Evolutionary conservation across 2,888 invertebrate genomes (phyloP).

Genomic region (Galerucella calmariensis): DNA sequence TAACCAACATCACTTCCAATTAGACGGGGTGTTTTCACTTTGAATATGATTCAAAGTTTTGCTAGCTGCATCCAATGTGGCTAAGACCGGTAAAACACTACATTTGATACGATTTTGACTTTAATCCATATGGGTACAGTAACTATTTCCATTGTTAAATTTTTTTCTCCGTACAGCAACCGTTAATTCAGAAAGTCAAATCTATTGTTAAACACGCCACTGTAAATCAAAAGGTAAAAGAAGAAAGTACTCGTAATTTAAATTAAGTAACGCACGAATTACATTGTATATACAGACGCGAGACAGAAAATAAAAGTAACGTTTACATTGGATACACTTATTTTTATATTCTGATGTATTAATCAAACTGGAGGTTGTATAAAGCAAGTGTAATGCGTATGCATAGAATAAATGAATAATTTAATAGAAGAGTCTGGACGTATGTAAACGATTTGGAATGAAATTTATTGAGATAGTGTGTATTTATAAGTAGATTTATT

Average conservation of each 20-base stretch:
- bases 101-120: not conserved
- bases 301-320: slow-evolving; percentile 33
- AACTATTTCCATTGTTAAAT: not conserved
- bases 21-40: too few species aligned
- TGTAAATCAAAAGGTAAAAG: slow-evolving; percentile 22
- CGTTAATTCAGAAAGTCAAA: not conserved
- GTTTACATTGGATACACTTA: slow-evolving; percentile 23
- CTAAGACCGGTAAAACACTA: not conserved
- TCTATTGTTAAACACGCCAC: not conserved
- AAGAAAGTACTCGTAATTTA: slow-evolving; percentile 32
- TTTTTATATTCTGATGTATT: slow-evolving; percentile 26
- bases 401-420: slow-evolving; percentile 12
- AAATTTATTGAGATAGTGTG: not conserved
- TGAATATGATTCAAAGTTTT: too few species aligned
- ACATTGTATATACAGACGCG: slow-evolving; percentile 27
- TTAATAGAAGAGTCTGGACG: not conserved
- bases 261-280: slow-evolving; percentile 32
- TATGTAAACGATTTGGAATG: slow-evolving; percentile 4
- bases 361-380: slow-evolving; percentile 22
- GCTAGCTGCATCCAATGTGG: too few species aligned
- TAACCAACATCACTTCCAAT: too few species aligned
- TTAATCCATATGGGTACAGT: not conserved
- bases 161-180: not conserved
- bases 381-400: slow-evolving; percentile 6
- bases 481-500: not conserved